Base-by-base conservation (phyloP, 2,888 invertebrate genomes). In the Euphydryas editha region DNA sequence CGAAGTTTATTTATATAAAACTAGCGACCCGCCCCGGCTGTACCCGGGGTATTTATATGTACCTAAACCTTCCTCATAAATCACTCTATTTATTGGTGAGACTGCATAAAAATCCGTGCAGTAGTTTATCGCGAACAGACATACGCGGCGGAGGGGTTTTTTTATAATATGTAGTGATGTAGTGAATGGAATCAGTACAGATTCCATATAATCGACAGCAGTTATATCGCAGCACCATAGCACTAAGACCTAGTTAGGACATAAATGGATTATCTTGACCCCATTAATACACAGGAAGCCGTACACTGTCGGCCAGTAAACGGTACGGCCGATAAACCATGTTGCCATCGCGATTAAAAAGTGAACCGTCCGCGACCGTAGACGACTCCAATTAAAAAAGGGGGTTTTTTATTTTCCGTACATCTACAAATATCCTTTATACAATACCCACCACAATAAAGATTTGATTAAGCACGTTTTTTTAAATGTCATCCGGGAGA, bases 271-370 rank as follows among this genome's bases (percentile, higher is more conserved):
- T 72, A 70, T 58, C 65, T 59, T 54, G 71, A 59, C 71, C 67
- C 62, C 67, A 71, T 71, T 72, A 64, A 59, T 58, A 58, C 70
- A 67, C 78, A 77, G 78, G 78, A 78, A 78, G 78, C 78, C 78
- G 36, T 75, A 76, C 18, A 46, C 65, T 59, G 67, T 73, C 69
- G 76, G 77, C 72, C 77, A 73, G 59, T 20, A 62, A 77, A 77
- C 77, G 76, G 77, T 72, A 58, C 70, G 73, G 24, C 69, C 71
- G 72, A 74, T 70, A 72, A 70, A 76, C 72, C 69, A 63, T 59
- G 58, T 55, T 65, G 58, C 57, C 55, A 61, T 61, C 61, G 56
- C 62, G 59, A 68, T 56, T 67, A 71, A 72, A 72, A 73, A 72
- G 61, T 70, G 61, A 67, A 56, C 59, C 65, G 30, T 36, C 13